Base-by-base conservation (phyloP, 2,797 vertebrate species). In the Gymnocypris eckloni region DNA sequence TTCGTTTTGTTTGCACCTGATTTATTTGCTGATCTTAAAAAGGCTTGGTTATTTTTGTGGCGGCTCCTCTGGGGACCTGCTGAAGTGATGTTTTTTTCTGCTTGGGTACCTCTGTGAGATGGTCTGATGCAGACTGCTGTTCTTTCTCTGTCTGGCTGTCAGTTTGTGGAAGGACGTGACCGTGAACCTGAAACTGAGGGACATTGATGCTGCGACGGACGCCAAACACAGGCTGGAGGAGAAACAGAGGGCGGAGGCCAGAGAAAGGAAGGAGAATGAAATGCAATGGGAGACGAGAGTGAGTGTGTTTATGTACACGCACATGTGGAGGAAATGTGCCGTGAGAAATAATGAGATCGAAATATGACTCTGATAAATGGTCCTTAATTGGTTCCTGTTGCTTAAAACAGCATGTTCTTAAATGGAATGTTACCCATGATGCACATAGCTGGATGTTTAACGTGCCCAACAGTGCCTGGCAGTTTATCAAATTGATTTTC, bases 101-200 rank as follows among this genome's bases (percentile, higher is more conserved):
- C n/a, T 73, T 81, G 52, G 70, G 22, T 33, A 22, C n/a, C 20
- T 84, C 39, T 37, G 28, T 43, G 25, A 52, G 64, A 41, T 71
- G 54, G 64, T 45, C 41, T 82, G n/a, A 72, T 61, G 67, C 75
- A 79, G 10, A 39, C 18, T 3, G 25, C 22, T 76, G 8, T 66
- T 84, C 20, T 76, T 69, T 67, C 20, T 69, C 28, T 81, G 79
- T 70, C 13, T 33, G 73, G 61, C 59, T 70, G 0, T 37, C 90
- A 99, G 98, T 88, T 90, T 99, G 82, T 99, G 98, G 98, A 97
- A 95, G 87, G 98, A 99, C 13, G 98, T 99, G 86, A 99, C 98
- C 3, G 89, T 96, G 91, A 99, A 99, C 93, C 94, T 99, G 92
- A 99, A 99, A 94, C 94, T 98, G 61, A 96, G 95, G 95, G 97